A percentile compares a stretch with the other conserved stretches of the same genome.
phyloP scores from a whole-genome alignment of 2,113 vertebrate genomes.

The Zosterops japonicus region DNA sequence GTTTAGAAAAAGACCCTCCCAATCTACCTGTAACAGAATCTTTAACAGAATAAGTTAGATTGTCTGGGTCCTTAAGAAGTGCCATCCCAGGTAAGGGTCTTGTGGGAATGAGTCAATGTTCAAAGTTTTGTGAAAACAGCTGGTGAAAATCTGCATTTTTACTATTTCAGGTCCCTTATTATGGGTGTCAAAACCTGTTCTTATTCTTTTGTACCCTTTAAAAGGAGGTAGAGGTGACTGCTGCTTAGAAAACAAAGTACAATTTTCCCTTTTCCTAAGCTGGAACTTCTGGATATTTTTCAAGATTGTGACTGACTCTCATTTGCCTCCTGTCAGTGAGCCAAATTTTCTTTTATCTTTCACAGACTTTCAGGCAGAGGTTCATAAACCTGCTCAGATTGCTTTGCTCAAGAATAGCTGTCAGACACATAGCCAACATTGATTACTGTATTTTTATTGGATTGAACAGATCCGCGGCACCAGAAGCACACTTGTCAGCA shows the following conservation, averaged over 20 bases:
- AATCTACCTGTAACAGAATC: background rate
- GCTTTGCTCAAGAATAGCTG: background rate
- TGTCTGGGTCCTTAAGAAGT: background rate
- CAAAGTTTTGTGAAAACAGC: background rate
- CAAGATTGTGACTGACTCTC: background rate
- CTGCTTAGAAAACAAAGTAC: background rate
- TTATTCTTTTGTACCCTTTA: background rate
- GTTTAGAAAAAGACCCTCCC: background rate
- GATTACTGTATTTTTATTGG: background rate
- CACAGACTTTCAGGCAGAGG: background rate
- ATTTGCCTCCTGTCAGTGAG: background rate
- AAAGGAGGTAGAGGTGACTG: background rate
- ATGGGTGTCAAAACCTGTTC: background rate
- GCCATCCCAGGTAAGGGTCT: background rate
- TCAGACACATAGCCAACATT: background rate
- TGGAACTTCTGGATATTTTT: background rate
- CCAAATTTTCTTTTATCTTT: background rate
- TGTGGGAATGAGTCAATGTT: background rate
- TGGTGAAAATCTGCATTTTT: background rate
- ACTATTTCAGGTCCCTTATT: background rate
- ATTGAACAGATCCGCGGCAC: background rate
- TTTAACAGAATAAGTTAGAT: background rate
- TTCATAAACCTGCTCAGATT: background rate
- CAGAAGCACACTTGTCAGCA: background rate
- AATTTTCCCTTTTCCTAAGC: background rate